phyloP scores from a whole-genome alignment of 2,888 invertebrate species.

The Lasius fuliginosus region DNA sequence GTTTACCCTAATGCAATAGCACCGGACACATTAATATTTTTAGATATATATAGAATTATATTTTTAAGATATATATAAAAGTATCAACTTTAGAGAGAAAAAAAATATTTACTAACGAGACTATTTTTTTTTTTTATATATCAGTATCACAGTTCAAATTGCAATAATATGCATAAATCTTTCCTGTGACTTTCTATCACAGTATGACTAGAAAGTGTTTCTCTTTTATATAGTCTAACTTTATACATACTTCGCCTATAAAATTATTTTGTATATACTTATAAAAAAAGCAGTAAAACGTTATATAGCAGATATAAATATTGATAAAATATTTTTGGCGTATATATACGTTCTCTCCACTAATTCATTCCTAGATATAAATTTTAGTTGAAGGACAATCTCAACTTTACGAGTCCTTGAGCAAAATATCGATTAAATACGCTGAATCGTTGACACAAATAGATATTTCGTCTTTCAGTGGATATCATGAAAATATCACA shows the following conservation, averaged over 20 bases:
- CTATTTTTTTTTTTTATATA: neutral
- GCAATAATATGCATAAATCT: slow-evolving; percentile 35
- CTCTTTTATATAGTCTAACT: neutral
- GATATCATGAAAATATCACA: neutral
- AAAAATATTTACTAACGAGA: slow-evolving; percentile 32
- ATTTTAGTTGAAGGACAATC: neutral
- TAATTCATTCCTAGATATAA: slow-evolving; percentile 1
- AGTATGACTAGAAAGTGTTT: slow-evolving; percentile 45
- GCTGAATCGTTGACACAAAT: neutral
- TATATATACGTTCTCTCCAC: neutral
- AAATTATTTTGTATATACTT: slow-evolving; percentile 18
- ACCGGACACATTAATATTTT: neutral
- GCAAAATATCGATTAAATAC: slow-evolving; percentile 1
- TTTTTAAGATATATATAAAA: neutral
- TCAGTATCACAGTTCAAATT: slow-evolving; percentile 54
- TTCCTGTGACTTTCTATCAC: slow-evolving; percentile 15
- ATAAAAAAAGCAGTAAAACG: slow-evolving; percentile 33
- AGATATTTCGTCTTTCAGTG: neutral
- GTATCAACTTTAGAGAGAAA: slow-evolving; percentile 31
- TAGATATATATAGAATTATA: neutral
- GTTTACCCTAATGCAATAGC: neutral
- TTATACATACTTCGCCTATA: slow-evolving; percentile 12
- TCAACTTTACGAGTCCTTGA: slow-evolving; percentile 28
- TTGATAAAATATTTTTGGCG: neutral
- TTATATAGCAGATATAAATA: slow-evolving; percentile 3